Evolutionary conservation across 53 echinoderm and acorn worm species (phyloP).

Genomic region (Henricia sp.): DNA sequence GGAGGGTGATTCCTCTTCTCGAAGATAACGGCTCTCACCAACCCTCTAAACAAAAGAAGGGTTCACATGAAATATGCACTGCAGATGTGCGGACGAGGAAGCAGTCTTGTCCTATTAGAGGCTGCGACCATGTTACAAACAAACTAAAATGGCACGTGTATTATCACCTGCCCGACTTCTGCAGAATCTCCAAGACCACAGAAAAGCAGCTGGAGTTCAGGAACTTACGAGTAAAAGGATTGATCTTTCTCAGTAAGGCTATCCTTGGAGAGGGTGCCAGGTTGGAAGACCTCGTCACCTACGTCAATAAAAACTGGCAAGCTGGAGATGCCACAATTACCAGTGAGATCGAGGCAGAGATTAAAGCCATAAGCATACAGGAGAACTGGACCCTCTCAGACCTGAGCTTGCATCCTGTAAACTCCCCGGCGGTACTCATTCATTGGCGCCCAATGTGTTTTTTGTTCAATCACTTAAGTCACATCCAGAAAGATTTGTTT

Average conservation of each 20-base stretch:
- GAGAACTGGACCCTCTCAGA: neutral
- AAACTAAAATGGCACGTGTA: constrained; percentile 24
- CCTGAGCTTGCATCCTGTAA: neutral
- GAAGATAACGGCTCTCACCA: too few species aligned
- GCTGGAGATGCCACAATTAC: neutral
- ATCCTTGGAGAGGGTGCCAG: neutral
- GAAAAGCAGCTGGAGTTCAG: neutral
- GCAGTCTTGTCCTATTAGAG: constrained; percentile 3
- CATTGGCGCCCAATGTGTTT: constrained; percentile 11
- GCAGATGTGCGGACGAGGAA: constrained; percentile 13
- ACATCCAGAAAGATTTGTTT: neutral
- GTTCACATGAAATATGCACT: too few species aligned
- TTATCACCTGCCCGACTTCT: constrained; percentile 11
- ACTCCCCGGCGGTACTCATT: too few species aligned
- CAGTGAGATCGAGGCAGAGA: neutral
- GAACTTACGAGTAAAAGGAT: neutral
- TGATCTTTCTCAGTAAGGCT: neutral
- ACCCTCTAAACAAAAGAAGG: too few species aligned
- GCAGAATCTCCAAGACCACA: neutral
- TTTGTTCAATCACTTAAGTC: neutral
- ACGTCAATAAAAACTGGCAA: neutral
- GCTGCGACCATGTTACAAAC: constrained; percentile 1
- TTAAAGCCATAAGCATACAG: neutral
- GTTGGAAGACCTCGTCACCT: neutral
- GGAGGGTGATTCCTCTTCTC: neutral